These are phyloP conservation scores for Notoglanidium macrostoma DNA, from an alignment of 2,797 vertebrate genomes.

Conservation along the genomic window DNA sequence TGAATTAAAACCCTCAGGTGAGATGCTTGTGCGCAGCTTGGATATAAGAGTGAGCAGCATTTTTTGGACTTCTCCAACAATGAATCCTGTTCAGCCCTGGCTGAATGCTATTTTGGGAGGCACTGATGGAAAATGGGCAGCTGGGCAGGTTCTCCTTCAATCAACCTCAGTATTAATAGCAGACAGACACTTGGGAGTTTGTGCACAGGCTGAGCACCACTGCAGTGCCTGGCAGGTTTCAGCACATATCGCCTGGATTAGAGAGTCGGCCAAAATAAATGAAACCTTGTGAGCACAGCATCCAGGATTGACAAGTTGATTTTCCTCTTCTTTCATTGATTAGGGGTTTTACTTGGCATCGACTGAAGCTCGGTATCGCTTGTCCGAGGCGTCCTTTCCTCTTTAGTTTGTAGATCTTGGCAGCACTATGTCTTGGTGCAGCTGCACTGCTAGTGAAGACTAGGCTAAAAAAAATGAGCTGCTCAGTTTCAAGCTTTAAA, in stretches of 20 bases:
- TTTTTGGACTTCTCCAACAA: conserved; percentile 43
- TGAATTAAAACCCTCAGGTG: not conserved
- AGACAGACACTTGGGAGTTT: conserved; percentile 45
- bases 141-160: conserved; percentile 54
- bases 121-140: conserved; percentile 56
- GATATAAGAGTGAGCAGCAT: conserved; percentile 3
- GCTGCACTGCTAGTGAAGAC: conserved; percentile 34
- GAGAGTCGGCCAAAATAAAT: conserved; percentile 58
- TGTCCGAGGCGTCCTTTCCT: conserved; percentile 54
- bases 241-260: conserved; percentile 60
- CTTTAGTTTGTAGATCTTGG: conserved; percentile 45
- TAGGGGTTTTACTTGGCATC: conserved; percentile 6
- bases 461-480: conserved; percentile 25
- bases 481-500: conserved; percentile 35
- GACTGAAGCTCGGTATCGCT: not conserved
- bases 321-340: conserved; percentile 6
- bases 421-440: not conserved
- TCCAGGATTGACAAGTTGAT: conserved; percentile 12
- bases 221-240: conserved; percentile 55
- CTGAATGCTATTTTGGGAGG: conserved; percentile 58
- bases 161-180: conserved; percentile 58
- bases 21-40: conserved; percentile 29
- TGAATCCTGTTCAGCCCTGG: conserved; percentile 43
- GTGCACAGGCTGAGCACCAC: conserved; percentile 27
- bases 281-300: conserved; percentile 7